Evolutionary conservation across 2,888 invertebrate species (phyloP).

Genomic region (Prenolepis imparis): DNA sequence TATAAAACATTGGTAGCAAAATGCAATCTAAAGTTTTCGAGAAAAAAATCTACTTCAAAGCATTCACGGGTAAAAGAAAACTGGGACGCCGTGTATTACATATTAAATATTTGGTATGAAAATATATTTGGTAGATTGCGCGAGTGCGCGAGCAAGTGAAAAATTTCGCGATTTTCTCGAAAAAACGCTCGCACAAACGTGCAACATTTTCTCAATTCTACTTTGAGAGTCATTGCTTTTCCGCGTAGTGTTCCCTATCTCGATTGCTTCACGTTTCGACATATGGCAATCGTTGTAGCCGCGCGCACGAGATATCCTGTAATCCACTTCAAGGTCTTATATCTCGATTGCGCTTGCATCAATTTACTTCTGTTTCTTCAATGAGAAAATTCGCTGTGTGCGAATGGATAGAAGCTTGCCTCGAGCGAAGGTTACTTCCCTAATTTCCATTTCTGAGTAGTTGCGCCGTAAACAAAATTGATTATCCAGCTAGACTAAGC

Average conservation of each 20-base stretch:
- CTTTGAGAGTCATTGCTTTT: conserved; percentile 23
- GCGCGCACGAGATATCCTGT: not conserved
- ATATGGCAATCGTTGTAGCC: not conserved
- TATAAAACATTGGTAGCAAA: conserved; percentile 21
- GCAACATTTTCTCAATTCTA: conserved; percentile 8
- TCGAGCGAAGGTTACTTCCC: conserved; percentile 27
- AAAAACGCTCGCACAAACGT: not conserved
- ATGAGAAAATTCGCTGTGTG: conserved; percentile 30
- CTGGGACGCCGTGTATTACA: conserved; percentile 17
- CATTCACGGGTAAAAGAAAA: not conserved
- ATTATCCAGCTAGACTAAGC: conserved; percentile 22
- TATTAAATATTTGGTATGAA: conserved; percentile 31
- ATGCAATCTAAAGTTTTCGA: not conserved
- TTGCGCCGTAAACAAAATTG: conserved; percentile 43
- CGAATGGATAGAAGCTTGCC: not conserved
- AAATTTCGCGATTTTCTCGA: not conserved
- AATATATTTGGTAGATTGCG: conserved; percentile 3
- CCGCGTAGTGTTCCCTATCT: not conserved
- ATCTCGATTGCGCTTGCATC: conserved; percentile 40
- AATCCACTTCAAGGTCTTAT: conserved; percentile 16
- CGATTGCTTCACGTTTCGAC: conserved; percentile 40
- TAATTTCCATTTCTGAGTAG: conserved; percentile 49
- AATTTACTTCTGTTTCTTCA: conserved; percentile 47
- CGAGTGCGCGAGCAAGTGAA: not conserved
- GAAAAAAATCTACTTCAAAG: conserved; percentile 8